phyloP scores from a whole-genome alignment of 2,797 vertebrate species.

The Salmo trutta region DNA sequence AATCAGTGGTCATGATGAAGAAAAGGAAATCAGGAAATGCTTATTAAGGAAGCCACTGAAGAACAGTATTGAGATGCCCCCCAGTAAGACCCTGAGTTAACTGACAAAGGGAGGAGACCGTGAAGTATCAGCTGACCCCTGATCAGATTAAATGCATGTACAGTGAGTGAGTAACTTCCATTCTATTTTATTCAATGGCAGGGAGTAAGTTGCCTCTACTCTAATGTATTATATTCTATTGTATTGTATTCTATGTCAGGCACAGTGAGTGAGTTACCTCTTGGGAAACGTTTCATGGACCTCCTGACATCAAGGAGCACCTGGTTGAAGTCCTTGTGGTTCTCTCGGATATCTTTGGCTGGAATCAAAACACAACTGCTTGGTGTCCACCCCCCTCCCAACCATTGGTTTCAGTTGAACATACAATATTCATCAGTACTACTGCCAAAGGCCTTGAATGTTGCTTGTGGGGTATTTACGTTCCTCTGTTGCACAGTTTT shows the following conservation, averaged over 20 bases:
- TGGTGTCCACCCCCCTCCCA: not conserved
- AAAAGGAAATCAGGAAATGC: no score
- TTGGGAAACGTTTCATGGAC: constrained; percentile 82
- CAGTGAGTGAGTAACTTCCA: no score
- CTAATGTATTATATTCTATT: not conserved
- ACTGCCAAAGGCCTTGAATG: not conserved
- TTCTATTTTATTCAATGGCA: no score
- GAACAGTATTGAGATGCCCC: no score
- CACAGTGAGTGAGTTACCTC: constrained; percentile 60
- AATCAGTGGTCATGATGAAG: no score
- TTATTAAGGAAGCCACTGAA: no score
- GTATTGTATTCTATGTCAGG: not conserved
- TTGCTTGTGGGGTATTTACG: not conserved
- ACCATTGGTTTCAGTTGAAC: not conserved
- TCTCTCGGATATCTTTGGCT: constrained; percentile 75
- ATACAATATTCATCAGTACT: not conserved
- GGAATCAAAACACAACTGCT: not conserved
- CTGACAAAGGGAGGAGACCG: no score
- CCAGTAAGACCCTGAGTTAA: no score
- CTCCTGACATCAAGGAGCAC: constrained; percentile 82
- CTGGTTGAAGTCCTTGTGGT: constrained; percentile 83
- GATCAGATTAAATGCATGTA: no score
- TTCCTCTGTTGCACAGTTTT: not conserved
- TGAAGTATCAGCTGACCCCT: no score
- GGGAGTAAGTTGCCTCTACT: no score